Base-by-base conservation (phyloP, 2,113 vertebrate species). In the Dolichotis patagonum region DNA sequence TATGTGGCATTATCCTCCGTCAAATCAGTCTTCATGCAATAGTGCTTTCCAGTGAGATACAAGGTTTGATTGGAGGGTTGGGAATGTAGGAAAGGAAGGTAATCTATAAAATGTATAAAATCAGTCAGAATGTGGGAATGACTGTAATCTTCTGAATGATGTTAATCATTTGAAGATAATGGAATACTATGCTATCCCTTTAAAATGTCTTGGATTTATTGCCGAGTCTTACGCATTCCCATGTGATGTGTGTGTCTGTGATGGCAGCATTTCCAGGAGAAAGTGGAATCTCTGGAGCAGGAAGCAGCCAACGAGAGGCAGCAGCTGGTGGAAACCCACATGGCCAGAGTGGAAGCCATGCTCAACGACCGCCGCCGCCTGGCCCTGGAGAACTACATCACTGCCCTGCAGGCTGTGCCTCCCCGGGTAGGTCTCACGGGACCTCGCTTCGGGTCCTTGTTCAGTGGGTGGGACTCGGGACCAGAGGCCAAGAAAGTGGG, bases 261-360 rank as follows among this genome's bases (percentile, higher is more conserved):
- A 13, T 0, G n/a, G 24, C 98, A 99, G 99, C 99, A 99, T 96
- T 99, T 99, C 99, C 99, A 99, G 99, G 99, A 99, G 98, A 99
- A 99, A 98, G 99, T 99, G 91, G 99, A 99, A 95, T 99, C 99
- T 1, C 97, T 99, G 98, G 99, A 99, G 97, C 99, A 99, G 98
- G 99, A 99, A 98, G 99, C 99, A 2, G 99, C 99, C 52, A 99
- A 99, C 0, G 99, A 99, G 98, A 98, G 99, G 1, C 99, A 99
- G 96, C 99, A 99, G 98, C 97, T 99, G 96, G 99, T 99, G 88
- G 99, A 99, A 98, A 99, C 99, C 0, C 99, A 99, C 97, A 99
- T 99, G 99, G 99, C 99, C 43, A 98, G 99, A 9, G 99, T 99
- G 91, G 99, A 99, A 97, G 99, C 99, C 56, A 99, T 99, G 98